Evolutionary conservation across 2,113 vertebrate genomes (phyloP).

Genomic region (Desmodus rotundus): DNA sequence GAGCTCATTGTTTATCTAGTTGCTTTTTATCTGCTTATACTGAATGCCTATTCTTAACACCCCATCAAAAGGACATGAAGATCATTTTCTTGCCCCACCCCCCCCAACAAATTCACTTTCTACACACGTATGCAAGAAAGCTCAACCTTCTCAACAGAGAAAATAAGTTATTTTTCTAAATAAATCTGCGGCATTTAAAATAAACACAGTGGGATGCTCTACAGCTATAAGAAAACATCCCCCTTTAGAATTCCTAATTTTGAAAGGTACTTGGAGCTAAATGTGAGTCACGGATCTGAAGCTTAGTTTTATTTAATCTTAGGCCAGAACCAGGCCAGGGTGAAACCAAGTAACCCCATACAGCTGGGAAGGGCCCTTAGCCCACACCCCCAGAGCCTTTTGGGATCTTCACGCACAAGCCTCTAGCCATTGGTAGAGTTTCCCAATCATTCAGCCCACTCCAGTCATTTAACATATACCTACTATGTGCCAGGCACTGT

Average conservation of each 20-base stretch:
- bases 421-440: neutral
- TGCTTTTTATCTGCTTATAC: conserved; percentile 62
- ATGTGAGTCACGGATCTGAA: conserved; percentile 57
- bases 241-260: conserved; percentile 71
- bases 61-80: conserved; percentile 23
- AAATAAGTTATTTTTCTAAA: conserved; percentile 76
- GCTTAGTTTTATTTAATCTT: conserved; percentile 36
- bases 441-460: neutral
- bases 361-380: neutral
- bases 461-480: neutral
- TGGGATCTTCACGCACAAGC: neutral
- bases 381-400: neutral
- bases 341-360: neutral
- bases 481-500: neutral
- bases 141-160: conserved; percentile 66
- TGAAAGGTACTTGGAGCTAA: conserved; percentile 51
- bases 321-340: neutral
- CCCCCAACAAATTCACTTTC: conserved; percentile 39
- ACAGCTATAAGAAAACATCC: conserved; percentile 59
- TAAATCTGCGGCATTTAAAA: conserved; percentile 75
- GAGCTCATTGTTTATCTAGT: conserved; percentile 63
- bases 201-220: conserved; percentile 69
- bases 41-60: conserved; percentile 55
- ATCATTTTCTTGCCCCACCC: neutral
- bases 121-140: conserved; percentile 53